Evolutionary conservation across 53 echinoderm and acorn worm species (phyloP), one percentile per base, ranked within the genome.

Genomic region (Pentamera pediparva): DNA sequence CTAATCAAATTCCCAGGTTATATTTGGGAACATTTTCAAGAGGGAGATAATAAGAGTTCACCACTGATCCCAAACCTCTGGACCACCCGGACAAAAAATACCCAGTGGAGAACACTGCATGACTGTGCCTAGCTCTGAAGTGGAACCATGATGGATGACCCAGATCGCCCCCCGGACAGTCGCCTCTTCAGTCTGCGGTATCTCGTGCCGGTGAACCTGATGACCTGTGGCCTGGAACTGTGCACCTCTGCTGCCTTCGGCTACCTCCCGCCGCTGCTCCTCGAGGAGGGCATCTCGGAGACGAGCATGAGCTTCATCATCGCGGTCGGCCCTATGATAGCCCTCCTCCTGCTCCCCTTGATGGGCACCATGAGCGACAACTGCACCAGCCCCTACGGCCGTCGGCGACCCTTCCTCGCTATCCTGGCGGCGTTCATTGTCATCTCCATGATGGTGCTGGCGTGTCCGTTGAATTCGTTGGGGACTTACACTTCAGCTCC

Each of bases 221-320:
- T 91, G 72, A 98, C 91, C 18, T 86, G 82, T 25, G 89, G 98
- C 29, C 76, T 87, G 10, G 98, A 98, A 65, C 76, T 98, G 17
- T 98, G 98, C 71, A 54, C 91, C 5, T 98, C 98, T 0, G 91
- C 98, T 0, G 88, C 98, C 2, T 98, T 98, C 65, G 83, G 98
- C 38, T 98, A 98, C 67, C 90, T 98, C 3, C 98, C 98, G 0
- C 91, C 98, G 17, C 61, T 98, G 62, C 81, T 98, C 26, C 79
- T 98, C 41, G 90, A 98, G 75, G 86, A 86, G 0, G 98, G 98
- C 3, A 86, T 83, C 69, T 91, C 98, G 0, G 98, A 98, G 45
- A 90, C 86, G 36, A 48, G 41, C 30, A 98, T 98, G 98, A 91
- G 98, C 28, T 77, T 82, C 28, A 75, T 98, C 28, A 91, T 98